Evolutionary conservation across 2,797 vertebrate species (phyloP), one percentile per base, ranked within the genome.

Genomic region (Picus viridis): DNA sequence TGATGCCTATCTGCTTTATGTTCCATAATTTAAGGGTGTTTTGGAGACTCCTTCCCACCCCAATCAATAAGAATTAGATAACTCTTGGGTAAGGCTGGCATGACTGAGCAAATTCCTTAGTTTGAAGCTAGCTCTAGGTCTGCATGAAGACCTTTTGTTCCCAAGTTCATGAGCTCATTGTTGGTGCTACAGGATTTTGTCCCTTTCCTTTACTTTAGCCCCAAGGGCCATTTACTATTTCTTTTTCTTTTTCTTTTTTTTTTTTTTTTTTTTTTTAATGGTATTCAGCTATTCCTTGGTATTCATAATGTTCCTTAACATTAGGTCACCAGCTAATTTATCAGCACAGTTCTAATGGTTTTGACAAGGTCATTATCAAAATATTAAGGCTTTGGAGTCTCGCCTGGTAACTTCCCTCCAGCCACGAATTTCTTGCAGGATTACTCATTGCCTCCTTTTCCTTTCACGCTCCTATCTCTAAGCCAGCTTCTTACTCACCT

Each of bases 331-430:
- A 62, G 30, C 64, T 93, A 92, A 95, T 95, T 88, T 85, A 86
- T 96, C 62, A 86, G 77, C 71, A 51, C 61, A 68, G 45, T 39
- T 86, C 74, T 88, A 84, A 90, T 43, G 86, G 49, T 58, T 96
- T 88, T 91, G 88, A 96, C 83, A 96, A 92, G 86, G 89, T 92
- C 86, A 93, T 93, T 92, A 91, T 82, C 83, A 91, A 96, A 96
- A 95, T 92, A 93, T 71, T 93, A 95, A 91, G 86, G 27, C 78
- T 92, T 86, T 94, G 91, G 91, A 96, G 94, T 82, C 45, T 92
- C 3, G 32, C 88, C 88, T 94, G 51, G 91, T 84, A 91, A 86
- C 77, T 49, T 91, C 77, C 59, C 59, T 96, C 57, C 89, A 91
- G 91, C 64, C 64, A 68, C 68, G 56, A 76, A 84, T 64, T 93